Conservation (phyloP, 2,797 vertebrate genomes). For the Sciurus vulgaris region DNA sequence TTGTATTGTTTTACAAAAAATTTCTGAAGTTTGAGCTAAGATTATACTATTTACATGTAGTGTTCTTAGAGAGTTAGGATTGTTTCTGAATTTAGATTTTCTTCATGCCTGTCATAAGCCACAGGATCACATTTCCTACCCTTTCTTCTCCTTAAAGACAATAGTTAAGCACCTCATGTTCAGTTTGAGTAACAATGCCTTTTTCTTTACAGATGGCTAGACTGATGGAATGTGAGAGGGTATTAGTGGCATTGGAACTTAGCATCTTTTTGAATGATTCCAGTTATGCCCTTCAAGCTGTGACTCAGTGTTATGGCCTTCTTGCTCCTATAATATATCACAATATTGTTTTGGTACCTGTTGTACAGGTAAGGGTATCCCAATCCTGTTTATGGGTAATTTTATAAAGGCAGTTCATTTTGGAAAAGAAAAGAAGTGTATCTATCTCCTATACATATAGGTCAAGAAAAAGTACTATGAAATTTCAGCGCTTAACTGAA, state of each 20-base stretch:
- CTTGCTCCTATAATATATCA: conserved; percentile 95
- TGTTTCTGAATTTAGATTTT: conserved; percentile 53
- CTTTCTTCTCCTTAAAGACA: conserved; percentile 43
- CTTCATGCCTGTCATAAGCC: conserved; percentile 31
- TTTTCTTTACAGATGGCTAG: conserved; percentile 90
- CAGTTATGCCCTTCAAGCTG: conserved; percentile 91
- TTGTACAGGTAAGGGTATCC: conserved; percentile 91
- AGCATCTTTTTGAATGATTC: conserved; percentile 92
- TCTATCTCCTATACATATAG: not conserved
- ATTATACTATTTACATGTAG: not conserved
- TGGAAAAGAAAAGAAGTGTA: not conserved
- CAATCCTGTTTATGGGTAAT: not conserved
- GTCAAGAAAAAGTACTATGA: not conserved
- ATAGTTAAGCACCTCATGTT: not conserved
- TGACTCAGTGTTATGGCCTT: conserved; percentile 94
- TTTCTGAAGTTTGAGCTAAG: conserved; percentile 13
- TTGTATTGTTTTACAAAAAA: conserved; percentile 20
- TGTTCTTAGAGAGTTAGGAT: not conserved
- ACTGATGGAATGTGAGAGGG: conserved; percentile 93
- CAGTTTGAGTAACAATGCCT: conserved; percentile 58
- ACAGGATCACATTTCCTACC: not conserved
- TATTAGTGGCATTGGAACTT: conserved; percentile 94
- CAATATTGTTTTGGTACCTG: conserved; percentile 91
- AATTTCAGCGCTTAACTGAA: conserved; percentile 58
- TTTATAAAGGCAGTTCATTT: conserved; percentile 17